Conservation (phyloP, 92 coral and sea anemone species). For the Porites evermanni region DNA sequence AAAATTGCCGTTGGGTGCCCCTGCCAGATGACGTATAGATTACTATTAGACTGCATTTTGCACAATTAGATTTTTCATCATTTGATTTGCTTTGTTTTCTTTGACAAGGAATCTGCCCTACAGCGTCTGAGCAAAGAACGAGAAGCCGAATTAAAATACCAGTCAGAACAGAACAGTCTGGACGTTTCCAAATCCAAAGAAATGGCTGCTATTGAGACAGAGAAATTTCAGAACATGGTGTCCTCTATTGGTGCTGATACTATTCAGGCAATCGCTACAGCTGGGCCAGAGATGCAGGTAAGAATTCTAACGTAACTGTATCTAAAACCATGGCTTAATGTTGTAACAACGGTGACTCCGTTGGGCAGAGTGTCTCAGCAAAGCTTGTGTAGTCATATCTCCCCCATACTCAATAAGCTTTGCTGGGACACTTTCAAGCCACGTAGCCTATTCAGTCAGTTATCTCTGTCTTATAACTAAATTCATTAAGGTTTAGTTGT, state of each 20-base stretch:
- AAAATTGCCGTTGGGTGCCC: too few relatives aligned
- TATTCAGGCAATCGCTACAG: constrained; percentile 96
- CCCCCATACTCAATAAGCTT: too few relatives aligned
- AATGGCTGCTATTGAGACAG: constrained; percentile 85
- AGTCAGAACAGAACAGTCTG: constrained; percentile 73
- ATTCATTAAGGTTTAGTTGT: too few relatives aligned
- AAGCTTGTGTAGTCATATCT: too few relatives aligned
- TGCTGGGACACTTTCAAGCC: too few relatives aligned
- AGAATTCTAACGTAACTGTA: not conserved
- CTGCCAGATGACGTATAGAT: too few relatives aligned
- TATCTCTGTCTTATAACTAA: too few relatives aligned
- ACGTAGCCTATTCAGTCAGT: too few relatives aligned
- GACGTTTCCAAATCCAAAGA: constrained; percentile 86
- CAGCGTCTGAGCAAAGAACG: constrained; percentile 80
- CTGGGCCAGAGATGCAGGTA: constrained; percentile 99
- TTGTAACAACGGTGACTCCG: too few relatives aligned
- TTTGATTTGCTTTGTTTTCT: not conserved
- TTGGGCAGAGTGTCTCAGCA: too few relatives aligned
- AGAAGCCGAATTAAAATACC: constrained; percentile 86
- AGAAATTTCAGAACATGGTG: constrained; percentile 97
- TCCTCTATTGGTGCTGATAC: constrained; percentile 96
- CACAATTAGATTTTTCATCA: not conserved
- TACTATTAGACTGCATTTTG: too few relatives aligned
- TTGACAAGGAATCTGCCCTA: constrained; percentile 85
- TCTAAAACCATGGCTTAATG: not conserved